phyloP scores from a whole-genome alignment of 2,797 vertebrate species.

The Sebastes vulpes region DNA sequence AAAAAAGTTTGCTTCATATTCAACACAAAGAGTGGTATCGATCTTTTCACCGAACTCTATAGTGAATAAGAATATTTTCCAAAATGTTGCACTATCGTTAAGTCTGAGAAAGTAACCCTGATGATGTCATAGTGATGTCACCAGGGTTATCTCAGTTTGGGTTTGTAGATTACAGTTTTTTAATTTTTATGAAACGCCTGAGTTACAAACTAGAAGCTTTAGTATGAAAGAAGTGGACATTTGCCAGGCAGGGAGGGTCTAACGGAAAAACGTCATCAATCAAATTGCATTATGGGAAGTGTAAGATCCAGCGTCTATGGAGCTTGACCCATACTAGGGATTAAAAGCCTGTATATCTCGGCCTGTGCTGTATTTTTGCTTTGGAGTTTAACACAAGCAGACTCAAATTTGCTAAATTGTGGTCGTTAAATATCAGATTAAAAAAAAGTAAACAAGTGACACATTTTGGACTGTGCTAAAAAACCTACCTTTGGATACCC shows the following conservation, averaged over 20 bases:
- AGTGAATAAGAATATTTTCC: not conserved
- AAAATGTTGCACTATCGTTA: not conserved
- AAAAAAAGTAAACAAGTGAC: not conserved
- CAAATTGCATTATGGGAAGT: not conserved
- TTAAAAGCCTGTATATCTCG: not conserved
- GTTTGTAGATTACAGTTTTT: not conserved
- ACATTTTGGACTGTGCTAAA: not conserved
- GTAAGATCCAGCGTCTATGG: not conserved
- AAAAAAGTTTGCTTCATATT: not conserved
- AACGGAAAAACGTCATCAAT: not conserved
- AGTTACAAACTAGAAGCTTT: not conserved
- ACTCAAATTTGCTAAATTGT: not conserved
- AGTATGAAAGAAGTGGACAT: not conserved
- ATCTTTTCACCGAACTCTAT: not conserved
- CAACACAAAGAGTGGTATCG: not conserved
- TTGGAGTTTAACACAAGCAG: not conserved
- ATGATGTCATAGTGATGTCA: not conserved
- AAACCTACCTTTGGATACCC: not conserved
- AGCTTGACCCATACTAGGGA: not conserved
- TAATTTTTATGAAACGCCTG: not conserved
- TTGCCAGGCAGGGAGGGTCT: not conserved
- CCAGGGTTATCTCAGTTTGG: not conserved
- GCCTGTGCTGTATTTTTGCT: not conserved
- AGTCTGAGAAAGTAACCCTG: not conserved
- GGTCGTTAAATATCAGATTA: too few relatives aligned